Evolutionary conservation across 1,140 invertebrate genomes (phyloP).

Genomic region (Brachionus koreanus): DNA sequence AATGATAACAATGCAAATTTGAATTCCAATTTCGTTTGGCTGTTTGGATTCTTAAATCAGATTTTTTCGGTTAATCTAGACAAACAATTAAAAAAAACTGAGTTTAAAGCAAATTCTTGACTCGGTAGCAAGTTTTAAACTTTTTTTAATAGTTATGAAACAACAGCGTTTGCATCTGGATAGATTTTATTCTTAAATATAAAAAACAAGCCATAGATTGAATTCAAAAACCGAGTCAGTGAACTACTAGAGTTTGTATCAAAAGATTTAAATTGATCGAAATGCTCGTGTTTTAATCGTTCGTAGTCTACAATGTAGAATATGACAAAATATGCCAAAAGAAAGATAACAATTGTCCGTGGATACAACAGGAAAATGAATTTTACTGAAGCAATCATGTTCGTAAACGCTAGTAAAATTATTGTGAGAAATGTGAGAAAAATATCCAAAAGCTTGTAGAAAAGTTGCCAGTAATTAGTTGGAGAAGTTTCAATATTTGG

Average conservation of each 20-base stretch:
- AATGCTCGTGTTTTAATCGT: neutral
- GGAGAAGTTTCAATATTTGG: conserved; percentile 6
- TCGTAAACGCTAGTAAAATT: conserved; percentile 2
- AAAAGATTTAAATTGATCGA: neutral
- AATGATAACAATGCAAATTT: neutral
- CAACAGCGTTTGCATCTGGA: neutral
- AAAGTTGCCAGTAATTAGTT: conserved; percentile 19
- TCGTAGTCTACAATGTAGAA: conserved; percentile 15
- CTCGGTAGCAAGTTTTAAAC: neutral
- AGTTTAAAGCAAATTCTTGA: neutral
- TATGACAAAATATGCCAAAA: conserved; percentile 18
- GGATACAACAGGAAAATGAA: conserved; percentile 42
- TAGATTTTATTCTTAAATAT: neutral
- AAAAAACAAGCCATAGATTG: neutral
- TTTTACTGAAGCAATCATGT: conserved; percentile 33
- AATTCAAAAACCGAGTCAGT: neutral
- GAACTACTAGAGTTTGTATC: neutral
- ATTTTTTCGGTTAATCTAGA: neutral
- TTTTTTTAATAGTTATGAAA: neutral
- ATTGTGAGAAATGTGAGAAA: conserved; percentile 11
- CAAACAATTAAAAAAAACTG: neutral
- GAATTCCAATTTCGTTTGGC: neutral
- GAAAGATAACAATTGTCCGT: conserved; percentile 2
- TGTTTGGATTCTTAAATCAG: neutral
- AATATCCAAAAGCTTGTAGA: conserved; percentile 31